Conservation (phyloP, 2,797 vertebrate species). For the Sebastes miniatus region DNA sequence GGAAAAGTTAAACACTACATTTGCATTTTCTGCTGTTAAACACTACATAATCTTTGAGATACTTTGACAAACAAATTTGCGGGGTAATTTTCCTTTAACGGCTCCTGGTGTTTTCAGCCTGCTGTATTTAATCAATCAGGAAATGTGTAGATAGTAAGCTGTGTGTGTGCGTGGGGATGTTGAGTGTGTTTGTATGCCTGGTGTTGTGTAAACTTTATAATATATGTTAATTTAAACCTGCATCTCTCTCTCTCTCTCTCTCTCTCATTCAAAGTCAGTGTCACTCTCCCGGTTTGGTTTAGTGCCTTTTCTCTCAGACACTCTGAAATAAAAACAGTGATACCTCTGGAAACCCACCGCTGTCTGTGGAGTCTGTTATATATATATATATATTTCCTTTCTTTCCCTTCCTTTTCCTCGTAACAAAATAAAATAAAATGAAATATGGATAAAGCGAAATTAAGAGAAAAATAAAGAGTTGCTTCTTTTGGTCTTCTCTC, state of each 20-base stretch:
- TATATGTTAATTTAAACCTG: constrained; percentile 47
- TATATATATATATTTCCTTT: no score
- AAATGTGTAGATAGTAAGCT: constrained; percentile 25
- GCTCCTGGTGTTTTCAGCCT: constrained; percentile 2
- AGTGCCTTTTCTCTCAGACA: constrained; percentile 86
- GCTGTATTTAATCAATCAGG: constrained; percentile 25
- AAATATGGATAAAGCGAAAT: no score
- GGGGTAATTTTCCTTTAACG: neutral
- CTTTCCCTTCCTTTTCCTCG: no score
- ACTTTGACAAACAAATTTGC: neutral
- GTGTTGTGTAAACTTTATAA: constrained; percentile 44
- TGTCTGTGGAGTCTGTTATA: neutral
- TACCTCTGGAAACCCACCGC: constrained; percentile 66
- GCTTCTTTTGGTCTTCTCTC: no score
- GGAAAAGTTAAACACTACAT: neutral
- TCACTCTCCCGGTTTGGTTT: constrained; percentile 80
- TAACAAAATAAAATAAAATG: no score
- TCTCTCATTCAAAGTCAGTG: constrained; percentile 45
- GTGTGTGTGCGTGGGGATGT: neutral
- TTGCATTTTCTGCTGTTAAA: neutral
- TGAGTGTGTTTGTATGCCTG: constrained; percentile 24
- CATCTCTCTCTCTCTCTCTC: neutral
- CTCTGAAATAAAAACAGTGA: constrained; percentile 83
- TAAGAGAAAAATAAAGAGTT: no score
- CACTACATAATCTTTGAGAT: neutral